A percentile compares a stretch with the other conserved stretches of the same genome.
Conservation (phyloP, 2,888 invertebrate species). For the Pilophorus perplexus region DNA sequence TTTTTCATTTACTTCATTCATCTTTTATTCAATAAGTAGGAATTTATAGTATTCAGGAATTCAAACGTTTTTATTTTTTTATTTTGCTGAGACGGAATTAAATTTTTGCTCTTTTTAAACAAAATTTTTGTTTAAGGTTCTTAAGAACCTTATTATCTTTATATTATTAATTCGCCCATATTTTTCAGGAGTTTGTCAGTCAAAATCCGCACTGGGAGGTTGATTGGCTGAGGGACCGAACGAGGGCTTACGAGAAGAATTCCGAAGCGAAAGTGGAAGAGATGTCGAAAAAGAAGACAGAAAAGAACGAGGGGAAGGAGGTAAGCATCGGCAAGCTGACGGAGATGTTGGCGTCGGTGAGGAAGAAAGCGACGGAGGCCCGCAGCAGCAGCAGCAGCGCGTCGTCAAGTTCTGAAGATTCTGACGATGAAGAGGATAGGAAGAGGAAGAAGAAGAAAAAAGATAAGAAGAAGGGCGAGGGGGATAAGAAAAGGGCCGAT, state of each 20-base stretch:
- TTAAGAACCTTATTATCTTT: too few relatives aligned
- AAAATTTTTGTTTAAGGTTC: too few relatives aligned
- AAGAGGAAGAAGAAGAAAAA: constrained; percentile 37
- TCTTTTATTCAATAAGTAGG: too few relatives aligned
- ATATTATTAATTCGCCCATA: neutral
- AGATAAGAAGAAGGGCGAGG: constrained; percentile 36
- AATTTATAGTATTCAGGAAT: too few relatives aligned
- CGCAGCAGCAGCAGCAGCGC: constrained; percentile 18
- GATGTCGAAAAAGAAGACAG: neutral
- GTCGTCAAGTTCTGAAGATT: neutral
- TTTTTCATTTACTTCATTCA: too few relatives aligned
- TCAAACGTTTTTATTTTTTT: too few relatives aligned
- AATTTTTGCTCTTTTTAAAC: too few relatives aligned
- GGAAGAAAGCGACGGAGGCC: too few relatives aligned
- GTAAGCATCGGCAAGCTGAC: too few relatives aligned
- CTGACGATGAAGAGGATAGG: constrained; percentile 10
- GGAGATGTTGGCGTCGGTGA: too few relatives aligned
- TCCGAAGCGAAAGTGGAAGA: constrained; percentile 49
- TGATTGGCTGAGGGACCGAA: constrained; percentile 80
- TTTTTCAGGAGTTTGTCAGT: constrained; percentile 69
- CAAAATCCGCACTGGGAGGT: constrained; percentile 86
- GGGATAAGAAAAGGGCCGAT: too few relatives aligned
- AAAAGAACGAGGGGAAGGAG: neutral
- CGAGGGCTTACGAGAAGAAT: constrained; percentile 63
- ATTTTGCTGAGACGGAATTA: too few relatives aligned